Base-by-base conservation (phyloP, 2,888 invertebrate species). In the Biston stratarius region DNA sequence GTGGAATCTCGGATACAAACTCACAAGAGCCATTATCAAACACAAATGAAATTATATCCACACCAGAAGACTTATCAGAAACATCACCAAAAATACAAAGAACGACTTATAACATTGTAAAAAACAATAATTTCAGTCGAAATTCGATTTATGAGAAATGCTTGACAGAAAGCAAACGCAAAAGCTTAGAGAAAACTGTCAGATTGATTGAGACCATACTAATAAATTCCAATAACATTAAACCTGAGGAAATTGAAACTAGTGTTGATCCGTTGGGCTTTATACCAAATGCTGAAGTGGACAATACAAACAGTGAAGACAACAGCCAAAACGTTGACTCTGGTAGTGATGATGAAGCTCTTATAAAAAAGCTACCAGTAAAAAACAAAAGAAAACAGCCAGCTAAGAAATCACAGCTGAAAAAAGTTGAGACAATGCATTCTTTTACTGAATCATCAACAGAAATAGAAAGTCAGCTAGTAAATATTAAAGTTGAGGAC, bases 131-230 rank as follows among this genome's bases (percentile, higher is more conserved):
- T 36, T 42, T 12, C 15, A 34, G 10, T 49, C 10, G 34, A 34
- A 24, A 80, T 73, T 48, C 40, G 57, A 52, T 36, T 1, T 69
- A 70, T 7, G 82, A 81, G 49, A 75, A 64, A 5, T 67, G 74
- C 38, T 59, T 81, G 0, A 82, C 82, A n/a, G 77, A 81, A 42
- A 82, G 79, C 0, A 81, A 87, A 64, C 77, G 89, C 12, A 83
- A 87, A 77, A 90, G 90, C 63, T 79, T 91, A 38, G 91, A 90
- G 70, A 88, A 90, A 42, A 91, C 91, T 0, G 89, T 91, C 0
- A 87, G 84, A 71, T 72, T 91, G 62, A 90, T 91, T 62, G 91
- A 91, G 73, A 85, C 89, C 58, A 88, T 91, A 24, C 74, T 90
- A 40, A 86, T 83, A 14, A 84, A 83, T 11, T 62, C 57, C 15